Base-by-base conservation (phyloP, 2,888 invertebrate species). In the Apamea sordens region DNA sequence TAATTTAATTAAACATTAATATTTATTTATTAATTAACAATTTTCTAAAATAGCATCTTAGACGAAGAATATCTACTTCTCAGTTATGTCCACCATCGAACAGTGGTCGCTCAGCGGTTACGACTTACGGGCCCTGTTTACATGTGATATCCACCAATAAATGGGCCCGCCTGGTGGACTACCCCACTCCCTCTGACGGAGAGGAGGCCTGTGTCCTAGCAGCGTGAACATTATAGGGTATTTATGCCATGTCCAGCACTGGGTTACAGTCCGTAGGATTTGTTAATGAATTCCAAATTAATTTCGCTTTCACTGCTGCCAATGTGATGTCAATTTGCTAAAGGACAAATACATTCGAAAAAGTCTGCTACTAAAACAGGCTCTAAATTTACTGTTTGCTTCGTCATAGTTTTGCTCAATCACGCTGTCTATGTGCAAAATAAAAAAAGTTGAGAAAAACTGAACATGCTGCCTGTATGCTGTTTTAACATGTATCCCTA, bases 331-430 rank as follows among this genome's bases (percentile, higher is more conserved):
- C 36, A 56, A 76, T 68, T 13, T 73, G 7, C 2, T 50, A 50
- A 82, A 59, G 50, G 74, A n/a, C 75, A 74, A 59, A 74, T 59
- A 82, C 13, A 73, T 53, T 59, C 1, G 21, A 32, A 65, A 56
- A 28, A 28, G 28, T 28, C 5, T 5, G 32, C 28, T 41, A 56
- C 28, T 72, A 73, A 67, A 76, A 80, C 53, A 32, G n/a, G 59
- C 36, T 73, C 8, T 41, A 32, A 36, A 59, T 73, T 28, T n/a
- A 59, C 24, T 28, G 24, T 64, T 47, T 56, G 44, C 18, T 36
- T 64, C 64, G 18, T 59, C 59, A 21, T 74, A n/a, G 7, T 65
- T 79, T 56, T 32, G 10, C 44, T 53, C 1, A 50, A n/a, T 76
- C 24, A 69, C 11, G 4, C 11, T 68, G 13, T 21, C 44, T 24